Percentiles rank a stretch among this genome's conserved stretches.
Conservation (phyloP, 2,888 invertebrate species). For the Buathra laborator region DNA sequence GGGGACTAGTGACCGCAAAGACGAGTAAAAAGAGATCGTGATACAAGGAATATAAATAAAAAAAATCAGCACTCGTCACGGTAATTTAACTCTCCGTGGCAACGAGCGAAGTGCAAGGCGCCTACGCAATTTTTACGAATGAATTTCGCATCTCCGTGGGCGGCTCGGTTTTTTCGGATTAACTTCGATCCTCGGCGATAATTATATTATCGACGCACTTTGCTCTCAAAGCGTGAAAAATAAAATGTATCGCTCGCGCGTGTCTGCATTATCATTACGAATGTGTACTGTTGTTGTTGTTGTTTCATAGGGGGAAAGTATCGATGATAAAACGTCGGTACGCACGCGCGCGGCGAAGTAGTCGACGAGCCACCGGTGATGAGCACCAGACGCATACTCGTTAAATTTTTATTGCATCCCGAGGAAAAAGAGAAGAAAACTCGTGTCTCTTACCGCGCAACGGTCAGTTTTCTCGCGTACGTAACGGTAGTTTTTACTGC, state of each 20-base stretch:
- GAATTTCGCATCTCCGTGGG: no score
- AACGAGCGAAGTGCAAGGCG: constrained; percentile 44
- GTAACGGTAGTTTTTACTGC: neutral
- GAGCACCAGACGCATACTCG: constrained; percentile 16
- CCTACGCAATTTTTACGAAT: neutral
- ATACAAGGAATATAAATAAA: neutral
- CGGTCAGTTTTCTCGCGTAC: constrained; percentile 11
- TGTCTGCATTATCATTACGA: neutral
- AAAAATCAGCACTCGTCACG: constrained; percentile 52
- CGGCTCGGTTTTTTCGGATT: neutral
- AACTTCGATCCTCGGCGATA: neutral
- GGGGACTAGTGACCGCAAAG: constrained; percentile 34
- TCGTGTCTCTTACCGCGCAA: neutral
- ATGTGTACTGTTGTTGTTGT: no score
- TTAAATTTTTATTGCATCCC: constrained; percentile 28
- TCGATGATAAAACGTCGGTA: constrained; percentile 6
- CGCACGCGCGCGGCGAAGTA: neutral
- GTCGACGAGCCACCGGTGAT: neutral
- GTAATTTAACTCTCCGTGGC: constrained; percentile 44
- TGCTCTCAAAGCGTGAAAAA: constrained; percentile 6
- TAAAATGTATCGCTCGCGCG: constrained; percentile 26
- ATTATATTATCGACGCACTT: constrained; percentile 30
- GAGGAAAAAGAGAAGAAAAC: constrained; percentile 17
- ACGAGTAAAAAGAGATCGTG: neutral
- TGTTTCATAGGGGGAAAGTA: constrained; percentile 24